Evolutionary conservation across 2,888 invertebrate species (phyloP).

Genomic region (Ectemnius lituratus): DNA sequence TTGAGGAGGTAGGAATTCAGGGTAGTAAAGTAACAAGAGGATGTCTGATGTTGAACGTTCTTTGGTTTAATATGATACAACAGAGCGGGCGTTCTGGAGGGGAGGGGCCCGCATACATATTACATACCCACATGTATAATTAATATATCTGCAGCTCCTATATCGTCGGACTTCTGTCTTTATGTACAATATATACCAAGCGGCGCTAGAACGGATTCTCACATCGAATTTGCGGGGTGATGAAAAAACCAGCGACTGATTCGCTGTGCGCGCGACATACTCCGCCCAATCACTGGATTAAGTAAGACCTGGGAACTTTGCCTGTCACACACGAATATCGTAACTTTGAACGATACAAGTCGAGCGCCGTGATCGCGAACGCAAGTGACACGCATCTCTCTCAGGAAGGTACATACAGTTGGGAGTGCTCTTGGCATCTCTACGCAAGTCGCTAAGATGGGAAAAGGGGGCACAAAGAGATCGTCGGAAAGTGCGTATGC

Average conservation of each 20-base stretch:
- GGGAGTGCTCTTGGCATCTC: too few relatives aligned
- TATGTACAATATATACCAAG: slow-evolving; percentile 66
- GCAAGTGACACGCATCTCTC: background rate
- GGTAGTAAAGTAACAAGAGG: background rate
- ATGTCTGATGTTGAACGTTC: slow-evolving; percentile 68
- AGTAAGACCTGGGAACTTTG: too few relatives aligned
- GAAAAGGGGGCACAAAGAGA: slow-evolving; percentile 30
- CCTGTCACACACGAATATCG: background rate
- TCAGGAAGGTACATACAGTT: slow-evolving; percentile 8
- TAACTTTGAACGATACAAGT: slow-evolving; percentile 3
- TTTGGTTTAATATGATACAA: slow-evolving; percentile 77
- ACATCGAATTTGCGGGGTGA: slow-evolving; percentile 33
- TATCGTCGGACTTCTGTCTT: slow-evolving; percentile 56
- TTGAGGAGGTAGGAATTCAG: background rate
- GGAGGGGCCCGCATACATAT: slow-evolving; percentile 43
- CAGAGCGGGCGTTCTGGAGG: slow-evolving; percentile 51
- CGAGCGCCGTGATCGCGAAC: too few relatives aligned
- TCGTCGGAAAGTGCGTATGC: slow-evolving; percentile 17
- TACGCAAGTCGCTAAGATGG: too few relatives aligned
- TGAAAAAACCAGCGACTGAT: slow-evolving; percentile 18
- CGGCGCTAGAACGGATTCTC: slow-evolving; percentile 40
- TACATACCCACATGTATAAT: slow-evolving; percentile 60
- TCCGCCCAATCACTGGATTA: slow-evolving; percentile 20
- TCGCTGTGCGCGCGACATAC: slow-evolving; percentile 16
- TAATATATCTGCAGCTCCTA: slow-evolving; percentile 55